Evolutionary conservation across 2,797 vertebrate genomes (phyloP).

Genomic region (Cirrhinus molitorella): DNA sequence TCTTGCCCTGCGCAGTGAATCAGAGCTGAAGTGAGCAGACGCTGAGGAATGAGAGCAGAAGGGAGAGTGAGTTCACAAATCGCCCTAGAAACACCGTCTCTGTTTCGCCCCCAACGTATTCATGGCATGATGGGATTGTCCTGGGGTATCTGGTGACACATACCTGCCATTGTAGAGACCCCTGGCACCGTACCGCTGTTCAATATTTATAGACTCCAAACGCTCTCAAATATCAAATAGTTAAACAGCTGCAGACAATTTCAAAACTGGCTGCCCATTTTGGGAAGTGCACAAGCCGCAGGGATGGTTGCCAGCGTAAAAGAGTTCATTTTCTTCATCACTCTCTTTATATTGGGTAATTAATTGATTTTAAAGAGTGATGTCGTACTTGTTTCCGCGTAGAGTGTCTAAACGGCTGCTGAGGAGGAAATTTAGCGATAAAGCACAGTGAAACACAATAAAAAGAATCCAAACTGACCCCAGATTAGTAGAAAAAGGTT

Average conservation of each 20-base stretch:
- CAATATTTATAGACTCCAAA: slow-evolving; percentile 79
- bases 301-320: slow-evolving; percentile 75
- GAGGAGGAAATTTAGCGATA: slow-evolving; percentile 1
- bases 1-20: slow-evolving; percentile 48
- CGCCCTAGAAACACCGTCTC: slow-evolving; percentile 16
- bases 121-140: slow-evolving; percentile 56
- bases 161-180: slow-evolving; percentile 72
- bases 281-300: slow-evolving; percentile 66
- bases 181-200: slow-evolving; percentile 67
- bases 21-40: slow-evolving; percentile 39
- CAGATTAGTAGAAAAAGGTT: slow-evolving; percentile 56
- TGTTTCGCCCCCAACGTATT: slow-evolving; percentile 33
- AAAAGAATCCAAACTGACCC: slow-evolving; percentile 36
- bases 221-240: slow-evolving; percentile 72
- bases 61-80: slow-evolving; percentile 24
- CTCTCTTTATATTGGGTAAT: slow-evolving; percentile 48
- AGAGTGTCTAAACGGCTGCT: slow-evolving; percentile 3
- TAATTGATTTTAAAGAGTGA: slow-evolving; percentile 44
- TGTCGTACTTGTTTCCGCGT: slow-evolving; percentile 1
- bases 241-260: slow-evolving; percentile 80
- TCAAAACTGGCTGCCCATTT: slow-evolving; percentile 71
- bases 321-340: slow-evolving; percentile 64
- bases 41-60: slow-evolving; percentile 28
- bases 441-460: slow-evolving; percentile 22
- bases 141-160: slow-evolving; percentile 74